phyloP scores from a whole-genome alignment of 2,113 vertebrate species.

The Bagarius yarrelli region DNA sequence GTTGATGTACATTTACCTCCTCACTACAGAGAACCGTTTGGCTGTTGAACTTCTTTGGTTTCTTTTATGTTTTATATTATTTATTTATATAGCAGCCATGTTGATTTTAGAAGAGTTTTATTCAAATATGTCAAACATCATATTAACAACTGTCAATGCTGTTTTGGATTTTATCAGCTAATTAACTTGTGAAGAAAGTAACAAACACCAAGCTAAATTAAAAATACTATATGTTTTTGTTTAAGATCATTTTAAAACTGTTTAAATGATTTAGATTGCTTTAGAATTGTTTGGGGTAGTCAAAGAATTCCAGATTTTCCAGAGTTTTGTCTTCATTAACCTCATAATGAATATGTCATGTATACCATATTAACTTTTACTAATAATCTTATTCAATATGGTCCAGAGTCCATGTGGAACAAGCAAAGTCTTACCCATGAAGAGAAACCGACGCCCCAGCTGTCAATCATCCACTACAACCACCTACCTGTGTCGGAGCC shows the following conservation, averaged over 20 bases:
- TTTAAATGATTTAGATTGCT: too few relatives aligned
- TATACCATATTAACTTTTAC: not conserved
- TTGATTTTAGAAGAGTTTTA: too few relatives aligned
- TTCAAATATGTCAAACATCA: too few relatives aligned
- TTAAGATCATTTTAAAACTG: too few relatives aligned
- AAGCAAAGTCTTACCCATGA: conserved; percentile 45
- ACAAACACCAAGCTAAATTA: not conserved
- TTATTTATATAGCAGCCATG: too few relatives aligned
- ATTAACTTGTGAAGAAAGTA: not conserved
- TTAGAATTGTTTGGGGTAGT: not conserved
- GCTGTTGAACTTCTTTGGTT: too few relatives aligned
- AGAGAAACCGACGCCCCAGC: conserved; percentile 21
- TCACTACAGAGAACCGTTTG: not conserved
- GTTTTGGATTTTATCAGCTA: not conserved
- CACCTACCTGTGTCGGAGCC: conserved; percentile 63
- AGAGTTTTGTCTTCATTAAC: not conserved
- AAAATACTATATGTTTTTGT: too few relatives aligned
- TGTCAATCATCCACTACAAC: conserved; percentile 37
- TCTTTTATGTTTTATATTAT: too few relatives aligned
- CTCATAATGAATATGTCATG: not conserved
- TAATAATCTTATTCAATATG: conserved; percentile 8
- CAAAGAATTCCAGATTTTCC: not conserved
- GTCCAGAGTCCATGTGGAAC: conserved; percentile 17
- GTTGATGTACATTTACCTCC: not conserved
- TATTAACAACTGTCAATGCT: too few relatives aligned